A percentile compares a stretch with the other conserved stretches of the same genome.
Conservation (phyloP, 2,797 vertebrate genomes). For the Rallus crepitans region DNA sequence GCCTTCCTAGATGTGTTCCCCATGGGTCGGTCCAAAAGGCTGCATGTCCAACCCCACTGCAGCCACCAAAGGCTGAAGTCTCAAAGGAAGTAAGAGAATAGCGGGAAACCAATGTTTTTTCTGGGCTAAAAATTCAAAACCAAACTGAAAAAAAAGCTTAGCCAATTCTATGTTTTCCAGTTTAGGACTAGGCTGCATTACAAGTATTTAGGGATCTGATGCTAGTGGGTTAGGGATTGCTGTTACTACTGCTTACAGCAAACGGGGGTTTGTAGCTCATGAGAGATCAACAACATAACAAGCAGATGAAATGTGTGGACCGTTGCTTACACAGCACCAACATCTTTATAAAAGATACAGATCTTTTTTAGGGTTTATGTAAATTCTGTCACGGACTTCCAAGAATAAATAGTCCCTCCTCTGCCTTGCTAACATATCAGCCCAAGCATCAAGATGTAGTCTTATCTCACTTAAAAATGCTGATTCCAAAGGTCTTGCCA, state of each 20-base stretch:
- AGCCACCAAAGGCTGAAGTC: background rate
- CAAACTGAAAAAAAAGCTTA: background rate
- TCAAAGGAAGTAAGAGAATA: background rate
- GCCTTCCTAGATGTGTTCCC: background rate
- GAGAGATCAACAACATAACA: slow-evolving; percentile 40
- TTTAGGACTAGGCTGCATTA: background rate
- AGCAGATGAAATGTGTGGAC: slow-evolving; percentile 58
- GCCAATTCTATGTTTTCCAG: background rate
- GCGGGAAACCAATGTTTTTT: background rate
- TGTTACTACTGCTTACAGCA: slow-evolving; percentile 47
- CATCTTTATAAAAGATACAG: slow-evolving; percentile 42
- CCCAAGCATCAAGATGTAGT: slow-evolving; percentile 3
- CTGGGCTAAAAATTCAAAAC: background rate
- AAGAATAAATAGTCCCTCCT: slow-evolving; percentile 33
- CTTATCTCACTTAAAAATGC: background rate
- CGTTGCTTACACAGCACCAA: slow-evolving; percentile 46
- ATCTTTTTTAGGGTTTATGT: slow-evolving; percentile 49
- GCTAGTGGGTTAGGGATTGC: background rate
- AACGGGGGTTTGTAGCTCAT: slow-evolving; percentile 10
- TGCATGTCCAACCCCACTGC: accelerated
- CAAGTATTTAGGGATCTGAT: background rate
- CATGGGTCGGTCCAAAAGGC: background rate
- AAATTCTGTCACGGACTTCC: slow-evolving; percentile 31
- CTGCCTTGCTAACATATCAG: slow-evolving; percentile 41
- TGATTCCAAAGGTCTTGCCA: background rate